Conservation (phyloP, 2,113 vertebrate genomes). For the Clarias macrocephalus region DNA sequence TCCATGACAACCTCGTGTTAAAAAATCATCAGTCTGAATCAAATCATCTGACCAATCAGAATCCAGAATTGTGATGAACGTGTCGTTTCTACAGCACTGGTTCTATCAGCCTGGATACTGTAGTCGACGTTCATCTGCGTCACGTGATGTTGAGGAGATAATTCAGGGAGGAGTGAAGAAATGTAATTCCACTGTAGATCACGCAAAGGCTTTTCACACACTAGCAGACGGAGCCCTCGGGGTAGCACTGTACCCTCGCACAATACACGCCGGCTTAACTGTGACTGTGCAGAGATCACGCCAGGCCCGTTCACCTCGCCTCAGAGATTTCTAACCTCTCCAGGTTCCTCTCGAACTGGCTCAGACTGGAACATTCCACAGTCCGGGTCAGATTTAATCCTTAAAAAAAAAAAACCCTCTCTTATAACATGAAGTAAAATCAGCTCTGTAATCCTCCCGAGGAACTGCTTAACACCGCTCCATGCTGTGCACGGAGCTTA, state of each 20-base stretch:
- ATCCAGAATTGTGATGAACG: no score
- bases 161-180: no score
- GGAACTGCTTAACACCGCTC: not conserved
- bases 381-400: not conserved
- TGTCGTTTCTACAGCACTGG: no score
- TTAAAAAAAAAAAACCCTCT: not conserved
- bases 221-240: not conserved
- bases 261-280: not conserved
- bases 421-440: not conserved
- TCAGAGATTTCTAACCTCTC: not conserved
- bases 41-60: not conserved
- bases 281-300: not conserved
- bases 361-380: not conserved
- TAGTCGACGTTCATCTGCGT: no score
- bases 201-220: not conserved
- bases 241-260: not conserved
- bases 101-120: not conserved
- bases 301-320: not conserved
- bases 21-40: not conserved
- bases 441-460: not conserved
- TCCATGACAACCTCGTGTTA: no score
- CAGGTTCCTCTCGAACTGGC: not conserved
- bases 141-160: no score
- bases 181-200: not conserved
- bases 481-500: not conserved